These are phyloP conservation scores for Peromyscus polionotus DNA, from an alignment of 2,113 vertebrate genomes.

Conservation along the genomic window DNA sequence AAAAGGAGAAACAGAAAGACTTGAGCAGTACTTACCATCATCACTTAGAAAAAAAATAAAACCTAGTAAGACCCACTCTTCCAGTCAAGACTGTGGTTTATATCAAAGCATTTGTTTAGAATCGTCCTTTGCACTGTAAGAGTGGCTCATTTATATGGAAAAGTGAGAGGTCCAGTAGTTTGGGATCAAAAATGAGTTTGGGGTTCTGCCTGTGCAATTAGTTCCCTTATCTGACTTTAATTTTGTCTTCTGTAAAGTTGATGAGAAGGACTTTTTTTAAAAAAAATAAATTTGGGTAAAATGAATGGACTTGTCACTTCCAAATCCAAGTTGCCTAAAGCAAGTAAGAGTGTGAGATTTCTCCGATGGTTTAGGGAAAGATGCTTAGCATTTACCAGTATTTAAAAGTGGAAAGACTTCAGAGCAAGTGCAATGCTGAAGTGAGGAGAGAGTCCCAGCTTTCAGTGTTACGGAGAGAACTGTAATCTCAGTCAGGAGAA, in stretches of 20 bases:
- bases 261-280: not conserved
- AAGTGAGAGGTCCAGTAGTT: not conserved
- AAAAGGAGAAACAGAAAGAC: slow-evolving; percentile 23
- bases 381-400: not conserved
- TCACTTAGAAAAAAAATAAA: not conserved
- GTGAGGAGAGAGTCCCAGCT: not conserved
- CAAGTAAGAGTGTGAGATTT: not conserved
- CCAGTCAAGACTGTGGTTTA: not conserved
- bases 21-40: slow-evolving; percentile 21
- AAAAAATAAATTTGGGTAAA: not conserved
- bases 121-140: not conserved
- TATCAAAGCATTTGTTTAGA: not conserved
- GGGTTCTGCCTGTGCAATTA: not conserved
- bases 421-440: not conserved
- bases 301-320: not conserved
- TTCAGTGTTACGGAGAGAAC: not conserved
- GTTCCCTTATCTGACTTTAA: not conserved
- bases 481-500: not conserved
- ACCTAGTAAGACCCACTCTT: not conserved
- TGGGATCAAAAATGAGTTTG: not conserved
- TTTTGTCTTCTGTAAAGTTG: not conserved
- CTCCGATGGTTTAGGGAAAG: not conserved
- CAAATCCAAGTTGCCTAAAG: not conserved
- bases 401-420: not conserved
- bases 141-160: not conserved